Evolutionary conservation across 2,797 vertebrate species (phyloP).

Genomic region (Cossypha dichroa): DNA sequence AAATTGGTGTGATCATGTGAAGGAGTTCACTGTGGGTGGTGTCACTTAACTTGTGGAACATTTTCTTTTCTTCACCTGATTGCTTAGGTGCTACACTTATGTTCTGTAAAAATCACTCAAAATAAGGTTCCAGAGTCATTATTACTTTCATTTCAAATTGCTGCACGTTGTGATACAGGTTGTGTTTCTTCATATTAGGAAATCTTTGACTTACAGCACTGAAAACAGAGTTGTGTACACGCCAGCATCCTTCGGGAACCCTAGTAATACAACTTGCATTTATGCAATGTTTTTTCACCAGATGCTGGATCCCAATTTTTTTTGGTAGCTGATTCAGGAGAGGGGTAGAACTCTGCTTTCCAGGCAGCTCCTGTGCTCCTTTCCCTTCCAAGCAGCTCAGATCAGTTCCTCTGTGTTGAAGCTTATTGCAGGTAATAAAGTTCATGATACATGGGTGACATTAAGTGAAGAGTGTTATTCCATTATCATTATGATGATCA

Average conservation of each 20-base stretch:
- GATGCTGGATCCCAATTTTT: neutral
- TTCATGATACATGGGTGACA: neutral
- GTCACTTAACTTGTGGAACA: neutral
- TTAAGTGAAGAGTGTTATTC: neutral
- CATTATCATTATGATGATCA: neutral
- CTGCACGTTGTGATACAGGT: neutral
- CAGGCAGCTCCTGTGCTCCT: neutral
- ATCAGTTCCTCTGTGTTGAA: neutral
- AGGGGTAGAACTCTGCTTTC: neutral
- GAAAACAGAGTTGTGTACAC: neutral
- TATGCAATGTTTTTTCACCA: neutral
- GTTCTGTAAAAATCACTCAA: constrained; percentile 7
- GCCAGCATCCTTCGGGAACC: neutral
- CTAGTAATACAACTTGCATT: neutral
- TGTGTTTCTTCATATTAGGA: neutral
- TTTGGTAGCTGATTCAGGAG: neutral
- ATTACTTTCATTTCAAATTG: neutral
- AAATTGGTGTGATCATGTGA: constrained; percentile 14
- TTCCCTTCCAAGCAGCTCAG: neutral
- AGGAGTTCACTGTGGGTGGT: neutral
- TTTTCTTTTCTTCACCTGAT: neutral
- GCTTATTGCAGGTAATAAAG: neutral
- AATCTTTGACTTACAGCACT: neutral
- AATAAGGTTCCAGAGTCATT: neutral
- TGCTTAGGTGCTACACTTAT: neutral